Conservation (phyloP, 2,888 invertebrate species). For the Hipparchia semele region DNA sequence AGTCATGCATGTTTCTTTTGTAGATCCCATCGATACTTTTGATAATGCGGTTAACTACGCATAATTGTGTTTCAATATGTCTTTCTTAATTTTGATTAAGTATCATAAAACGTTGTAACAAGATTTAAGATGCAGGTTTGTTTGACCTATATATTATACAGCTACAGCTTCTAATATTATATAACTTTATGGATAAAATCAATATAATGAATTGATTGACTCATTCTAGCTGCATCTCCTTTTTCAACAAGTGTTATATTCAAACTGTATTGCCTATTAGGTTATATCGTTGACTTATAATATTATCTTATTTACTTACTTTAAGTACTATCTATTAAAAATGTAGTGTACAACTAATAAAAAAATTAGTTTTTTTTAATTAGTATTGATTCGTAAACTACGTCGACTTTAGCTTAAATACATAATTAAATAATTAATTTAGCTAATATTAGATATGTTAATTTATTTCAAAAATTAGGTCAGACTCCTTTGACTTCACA, state of each 20-base stretch:
- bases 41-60: background rate
- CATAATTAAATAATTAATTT: background rate
- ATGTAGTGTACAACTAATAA: too few species aligned
- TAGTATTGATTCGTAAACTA: background rate
- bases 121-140: background rate
- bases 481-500: background rate
- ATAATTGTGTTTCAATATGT: constrained; percentile 1
- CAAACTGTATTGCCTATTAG: too few species aligned
- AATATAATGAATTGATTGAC: background rate
- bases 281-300: too few species aligned
- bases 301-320: too few species aligned
- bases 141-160: background rate
- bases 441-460: background rate
- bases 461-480: background rate
- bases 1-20: constrained; percentile 59
- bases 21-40: constrained; percentile 22
- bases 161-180: background rate
- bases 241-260: background rate
- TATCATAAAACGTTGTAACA: background rate
- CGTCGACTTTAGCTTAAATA: background rate
- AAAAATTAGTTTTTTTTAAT: too few species aligned
- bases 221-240: background rate
- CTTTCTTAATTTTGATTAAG: background rate
- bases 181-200: background rate
- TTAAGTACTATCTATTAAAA: too few species aligned